A percentile compares a stretch with the other conserved stretches of the same genome.
Evolutionary conservation across 1,140 invertebrate genomes (phyloP).

Genomic region (Pseudomyrmex sp.): DNA sequence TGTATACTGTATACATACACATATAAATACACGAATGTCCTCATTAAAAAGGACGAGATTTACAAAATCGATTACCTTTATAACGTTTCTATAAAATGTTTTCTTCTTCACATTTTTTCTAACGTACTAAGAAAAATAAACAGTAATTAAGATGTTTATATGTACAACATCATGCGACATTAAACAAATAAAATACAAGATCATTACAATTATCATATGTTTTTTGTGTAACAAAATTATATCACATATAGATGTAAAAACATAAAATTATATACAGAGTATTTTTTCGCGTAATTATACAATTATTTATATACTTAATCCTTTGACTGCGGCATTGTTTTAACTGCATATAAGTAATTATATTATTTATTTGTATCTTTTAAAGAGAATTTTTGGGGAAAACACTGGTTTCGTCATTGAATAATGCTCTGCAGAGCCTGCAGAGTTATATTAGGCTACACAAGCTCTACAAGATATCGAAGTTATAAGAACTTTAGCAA

Average conservation of each 20-base stretch:
- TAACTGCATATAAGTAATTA: too few species aligned
- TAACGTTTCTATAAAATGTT: constrained; percentile 12
- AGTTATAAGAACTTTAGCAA: too few species aligned
- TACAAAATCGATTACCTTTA: background rate
- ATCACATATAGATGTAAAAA: constrained; percentile 22
- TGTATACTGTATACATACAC: constrained; percentile 12
- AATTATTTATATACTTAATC: too few species aligned
- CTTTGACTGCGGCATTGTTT: too few species aligned
- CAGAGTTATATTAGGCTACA: constrained; percentile 9
- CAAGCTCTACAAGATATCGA: too few species aligned
- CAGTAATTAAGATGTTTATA: constrained; percentile 26
- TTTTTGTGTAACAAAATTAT: constrained; percentile 31
- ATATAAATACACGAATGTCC: constrained; percentile 27
- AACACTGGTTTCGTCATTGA: too few species aligned
- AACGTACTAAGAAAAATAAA: background rate
- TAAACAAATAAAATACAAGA: background rate
- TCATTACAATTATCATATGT: background rate
- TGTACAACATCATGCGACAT: background rate
- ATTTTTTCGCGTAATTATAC: too few species aligned
- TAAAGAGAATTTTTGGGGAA: too few species aligned
- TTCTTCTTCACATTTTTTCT: background rate
- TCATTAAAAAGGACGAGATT: constrained; percentile 2
- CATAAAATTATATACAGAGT: constrained; percentile 38
- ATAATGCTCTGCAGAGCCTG: constrained; percentile 1
- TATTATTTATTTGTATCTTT: too few species aligned